Evolutionary conservation across 2,888 invertebrate genomes (phyloP).

Genomic region (Dastarcus helophoroides): DNA sequence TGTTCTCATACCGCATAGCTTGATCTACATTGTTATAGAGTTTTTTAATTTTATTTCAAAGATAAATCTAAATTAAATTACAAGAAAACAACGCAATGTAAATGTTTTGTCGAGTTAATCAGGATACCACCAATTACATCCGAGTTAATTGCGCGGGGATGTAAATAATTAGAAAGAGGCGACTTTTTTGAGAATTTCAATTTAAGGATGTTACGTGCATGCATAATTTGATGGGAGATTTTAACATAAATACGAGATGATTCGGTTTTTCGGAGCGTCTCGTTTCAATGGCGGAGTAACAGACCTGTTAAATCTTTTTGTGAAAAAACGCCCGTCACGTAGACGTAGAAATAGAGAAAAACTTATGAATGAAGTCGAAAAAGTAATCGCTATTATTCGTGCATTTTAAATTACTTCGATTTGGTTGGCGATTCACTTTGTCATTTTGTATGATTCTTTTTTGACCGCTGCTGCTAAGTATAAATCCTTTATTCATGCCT

Average conservation of each 20-base stretch:
- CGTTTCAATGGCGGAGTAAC: slow-evolving; percentile 7
- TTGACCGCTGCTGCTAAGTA: slow-evolving; percentile 11
- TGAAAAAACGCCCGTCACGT: slow-evolving; percentile 14
- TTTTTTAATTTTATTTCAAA: slow-evolving; percentile 19
- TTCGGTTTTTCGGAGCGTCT: slow-evolving; percentile 7
- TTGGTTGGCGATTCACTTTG: slow-evolving; percentile 18
- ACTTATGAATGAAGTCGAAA: slow-evolving; percentile 16
- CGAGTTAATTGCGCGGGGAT: slow-evolving; percentile 8
- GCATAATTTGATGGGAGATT: slow-evolving; percentile 19
- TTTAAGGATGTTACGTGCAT: slow-evolving; percentile 19
- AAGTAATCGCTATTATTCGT: slow-evolving; percentile 19
- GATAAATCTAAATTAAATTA: slow-evolving; percentile 16
- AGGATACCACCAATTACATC: slow-evolving; percentile 5
- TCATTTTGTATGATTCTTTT: slow-evolving; percentile 13
- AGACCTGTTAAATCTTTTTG: slow-evolving; percentile 4
- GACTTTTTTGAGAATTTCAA: slow-evolving; percentile 14
- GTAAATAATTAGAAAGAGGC: slow-evolving; percentile 10
- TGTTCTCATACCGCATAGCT: too few relatives aligned
- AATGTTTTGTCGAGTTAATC: slow-evolving; percentile 9
- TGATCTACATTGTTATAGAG: slow-evolving; percentile 18
- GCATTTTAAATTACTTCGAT: slow-evolving; percentile 22
- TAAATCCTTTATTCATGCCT: slow-evolving; percentile 22
- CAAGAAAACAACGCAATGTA: slow-evolving; percentile 14
- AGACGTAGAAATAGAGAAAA: slow-evolving; percentile 11
- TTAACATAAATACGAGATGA: slow-evolving; percentile 14